Conservation (phyloP, 1,140 invertebrate species). For the Lasioglossum albipes region DNA sequence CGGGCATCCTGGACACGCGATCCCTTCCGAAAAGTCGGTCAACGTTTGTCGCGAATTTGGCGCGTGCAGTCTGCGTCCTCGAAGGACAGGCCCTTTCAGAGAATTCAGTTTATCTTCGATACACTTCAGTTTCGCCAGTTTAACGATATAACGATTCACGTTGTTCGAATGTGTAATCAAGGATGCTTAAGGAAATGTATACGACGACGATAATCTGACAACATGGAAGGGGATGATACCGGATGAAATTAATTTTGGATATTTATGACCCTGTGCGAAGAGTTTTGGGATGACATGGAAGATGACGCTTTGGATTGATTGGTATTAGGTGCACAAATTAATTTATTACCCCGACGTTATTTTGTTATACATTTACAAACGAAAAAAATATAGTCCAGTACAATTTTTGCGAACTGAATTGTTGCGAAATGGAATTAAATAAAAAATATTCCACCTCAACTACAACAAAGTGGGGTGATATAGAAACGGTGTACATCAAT, state of each 20-base stretch:
- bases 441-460: no score
- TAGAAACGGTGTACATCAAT: no score
- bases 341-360: no score
- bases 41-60: not conserved
- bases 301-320: no score
- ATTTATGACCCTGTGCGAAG: not conserved
- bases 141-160: not conserved
- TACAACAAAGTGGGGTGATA: no score
- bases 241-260: not conserved
- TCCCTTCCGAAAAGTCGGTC: conserved; percentile 30
- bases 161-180: not conserved
- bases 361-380: no score
- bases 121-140: not conserved
- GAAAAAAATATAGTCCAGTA: no score
- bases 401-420: no score
- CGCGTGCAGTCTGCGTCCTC: not conserved
- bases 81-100: not conserved
- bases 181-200: not conserved
- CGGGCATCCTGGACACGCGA: conserved; percentile 37
- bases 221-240: not conserved
- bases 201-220: not conserved
- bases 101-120: not conserved
- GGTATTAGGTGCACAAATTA: no score
- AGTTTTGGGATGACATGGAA: no score
- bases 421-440: no score